phyloP scores from a whole-genome alignment of 2,113 vertebrate species.

The Plestiodon gilberti region DNA sequence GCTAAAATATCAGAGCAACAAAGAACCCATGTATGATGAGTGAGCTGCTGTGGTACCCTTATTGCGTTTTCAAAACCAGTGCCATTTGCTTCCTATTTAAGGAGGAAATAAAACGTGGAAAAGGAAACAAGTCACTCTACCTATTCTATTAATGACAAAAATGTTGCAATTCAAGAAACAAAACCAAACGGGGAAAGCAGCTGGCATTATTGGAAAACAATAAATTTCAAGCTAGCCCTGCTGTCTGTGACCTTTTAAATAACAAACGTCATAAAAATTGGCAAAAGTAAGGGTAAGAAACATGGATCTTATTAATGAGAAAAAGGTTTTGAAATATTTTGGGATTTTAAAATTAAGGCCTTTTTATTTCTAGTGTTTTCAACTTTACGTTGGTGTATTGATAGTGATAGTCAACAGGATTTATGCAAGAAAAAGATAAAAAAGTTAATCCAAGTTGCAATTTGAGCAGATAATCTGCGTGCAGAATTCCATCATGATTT shows the following conservation, averaged over 20 bases:
- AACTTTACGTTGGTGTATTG: slow-evolving; percentile 10
- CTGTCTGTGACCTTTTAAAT: neutral
- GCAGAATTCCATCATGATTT: neutral
- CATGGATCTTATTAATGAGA: neutral
- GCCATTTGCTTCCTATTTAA: neutral
- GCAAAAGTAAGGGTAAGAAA: neutral
- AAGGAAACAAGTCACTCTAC: neutral
- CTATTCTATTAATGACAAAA: neutral
- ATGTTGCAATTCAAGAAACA: neutral
- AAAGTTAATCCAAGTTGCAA: neutral
- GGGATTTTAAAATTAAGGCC: slow-evolving; percentile 7
- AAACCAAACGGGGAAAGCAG: neutral
- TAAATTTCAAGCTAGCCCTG: neutral
- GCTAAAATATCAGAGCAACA: neutral
- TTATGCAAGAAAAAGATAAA: neutral
- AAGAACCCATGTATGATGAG: too few relatives aligned
- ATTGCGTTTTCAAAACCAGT: neutral
- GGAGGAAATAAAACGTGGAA: neutral
- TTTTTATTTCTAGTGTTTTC: neutral
- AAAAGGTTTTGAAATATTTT: neutral
- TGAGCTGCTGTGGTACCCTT: neutral
- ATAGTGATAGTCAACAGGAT: neutral
- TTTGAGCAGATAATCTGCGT: neutral
- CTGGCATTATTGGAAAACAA: neutral
- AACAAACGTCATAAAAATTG: neutral